Evolutionary conservation across 2,797 vertebrate genomes (phyloP).

Genomic region (Bovichtus variegatus): DNA sequence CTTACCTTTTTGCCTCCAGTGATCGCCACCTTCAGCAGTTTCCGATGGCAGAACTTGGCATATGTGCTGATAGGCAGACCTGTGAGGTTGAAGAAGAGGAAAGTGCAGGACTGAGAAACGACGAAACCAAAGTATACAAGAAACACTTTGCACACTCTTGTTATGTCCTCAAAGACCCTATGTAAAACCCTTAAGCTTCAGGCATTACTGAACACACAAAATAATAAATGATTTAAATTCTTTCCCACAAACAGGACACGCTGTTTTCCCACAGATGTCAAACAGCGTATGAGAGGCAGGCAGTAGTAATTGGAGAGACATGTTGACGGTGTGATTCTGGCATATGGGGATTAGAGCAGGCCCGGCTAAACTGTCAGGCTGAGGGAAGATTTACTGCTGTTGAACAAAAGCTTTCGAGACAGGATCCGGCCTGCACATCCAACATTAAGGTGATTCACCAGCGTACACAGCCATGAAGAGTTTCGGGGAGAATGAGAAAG

Average conservation of each 20-base stretch:
- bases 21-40: slow-evolving; percentile 91
- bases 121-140: slow-evolving; percentile 12
- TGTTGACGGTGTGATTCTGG: slow-evolving; percentile 69
- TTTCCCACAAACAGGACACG: slow-evolving; percentile 61
- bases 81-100: slow-evolving; percentile 61
- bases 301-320: slow-evolving; percentile 68
- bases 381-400: slow-evolving; percentile 74
- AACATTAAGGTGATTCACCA: slow-evolving; percentile 77
- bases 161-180: slow-evolving; percentile 22
- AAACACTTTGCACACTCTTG: slow-evolving; percentile 5
- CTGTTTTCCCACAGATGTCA: slow-evolving; percentile 67
- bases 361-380: slow-evolving; percentile 70
- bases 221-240: slow-evolving; percentile 59
- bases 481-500: slow-evolving; percentile 55
- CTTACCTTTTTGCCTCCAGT: slow-evolving; percentile 94
- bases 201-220: slow-evolving; percentile 47
- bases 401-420: slow-evolving; percentile 75
- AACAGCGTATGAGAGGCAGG: slow-evolving; percentile 48
- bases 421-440: slow-evolving; percentile 66
- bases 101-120: slow-evolving; percentile 18
- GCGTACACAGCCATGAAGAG: slow-evolving; percentile 52
- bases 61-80: slow-evolving; percentile 93
- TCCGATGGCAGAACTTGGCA: slow-evolving; percentile 92
- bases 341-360: slow-evolving; percentile 74
- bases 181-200: slow-evolving; percentile 44